phyloP scores from a whole-genome alignment of 1,140 invertebrate species.

The Scaptodrosophila lebanonensis region DNA sequence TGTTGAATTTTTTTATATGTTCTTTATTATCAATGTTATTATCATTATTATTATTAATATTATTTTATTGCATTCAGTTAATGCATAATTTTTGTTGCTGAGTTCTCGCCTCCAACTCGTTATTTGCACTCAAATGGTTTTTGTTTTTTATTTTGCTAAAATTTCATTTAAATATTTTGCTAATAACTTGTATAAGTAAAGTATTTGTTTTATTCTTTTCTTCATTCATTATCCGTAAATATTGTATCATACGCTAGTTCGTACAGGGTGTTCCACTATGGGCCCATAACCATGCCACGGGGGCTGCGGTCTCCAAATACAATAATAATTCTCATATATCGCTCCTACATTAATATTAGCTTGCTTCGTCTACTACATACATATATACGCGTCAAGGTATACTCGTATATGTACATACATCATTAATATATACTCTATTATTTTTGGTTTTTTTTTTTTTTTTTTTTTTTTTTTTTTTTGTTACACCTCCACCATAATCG shows the following conservation, averaged over 20 bases:
- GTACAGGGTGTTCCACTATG: slow-evolving; percentile 29
- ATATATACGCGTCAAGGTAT: too few species aligned
- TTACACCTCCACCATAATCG: too few species aligned
- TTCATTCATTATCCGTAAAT: slow-evolving; percentile 26
- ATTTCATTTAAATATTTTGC: slow-evolving; percentile 72
- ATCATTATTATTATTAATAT: slow-evolving; percentile 9
- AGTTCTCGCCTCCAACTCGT: slow-evolving; percentile 2
- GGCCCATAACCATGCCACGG: slow-evolving; percentile 23
- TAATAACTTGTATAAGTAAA: slow-evolving; percentile 69
- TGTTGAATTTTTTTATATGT: slow-evolving; percentile 14
- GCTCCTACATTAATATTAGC: slow-evolving; percentile 61
- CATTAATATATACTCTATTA: slow-evolving; percentile 63
- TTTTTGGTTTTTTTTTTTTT: slow-evolving; percentile 45
- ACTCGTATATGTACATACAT: slow-evolving; percentile 55
- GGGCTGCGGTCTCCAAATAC: slow-evolving; percentile 27
- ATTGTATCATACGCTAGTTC: slow-evolving; percentile 42
- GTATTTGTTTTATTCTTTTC: slow-evolving; percentile 21
- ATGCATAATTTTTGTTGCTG: slow-evolving; percentile 15
- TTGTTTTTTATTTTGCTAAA: slow-evolving; percentile 56
- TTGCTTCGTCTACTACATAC: slow-evolving; percentile 37
- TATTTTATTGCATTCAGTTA: slow-evolving; percentile 31
- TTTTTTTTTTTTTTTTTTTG: slow-evolving; percentile 3
- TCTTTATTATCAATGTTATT: slow-evolving; percentile 14
- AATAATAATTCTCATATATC: slow-evolving; percentile 14
- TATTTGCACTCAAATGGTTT: slow-evolving; percentile 5